Evolutionary conservation across 2,888 invertebrate species (phyloP).

Genomic region (Nomada goodeniana): DNA sequence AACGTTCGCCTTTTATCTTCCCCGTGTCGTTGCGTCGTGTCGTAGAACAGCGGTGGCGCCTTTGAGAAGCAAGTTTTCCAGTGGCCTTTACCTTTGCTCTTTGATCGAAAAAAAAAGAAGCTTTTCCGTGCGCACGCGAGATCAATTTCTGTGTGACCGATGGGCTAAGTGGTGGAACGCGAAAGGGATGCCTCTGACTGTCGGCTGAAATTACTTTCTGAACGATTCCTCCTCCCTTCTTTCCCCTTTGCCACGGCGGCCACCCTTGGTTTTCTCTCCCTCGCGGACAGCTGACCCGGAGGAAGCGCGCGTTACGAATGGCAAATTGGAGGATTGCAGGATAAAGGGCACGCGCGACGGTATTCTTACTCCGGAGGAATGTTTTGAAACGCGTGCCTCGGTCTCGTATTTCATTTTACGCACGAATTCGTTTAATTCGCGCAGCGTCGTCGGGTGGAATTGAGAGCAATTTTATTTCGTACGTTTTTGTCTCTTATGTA

Average conservation of each 20-base stretch:
- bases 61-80: constrained; percentile 24
- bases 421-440: no score
- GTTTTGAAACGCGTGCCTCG: no score
- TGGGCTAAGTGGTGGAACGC: constrained; percentile 14
- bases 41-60: neutral
- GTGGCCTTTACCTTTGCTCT: constrained; percentile 26
- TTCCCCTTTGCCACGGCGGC: neutral
- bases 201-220: constrained; percentile 15
- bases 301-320: no score
- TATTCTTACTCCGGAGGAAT: no score
- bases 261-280: neutral
- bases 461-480: no score
- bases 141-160: constrained; percentile 17
- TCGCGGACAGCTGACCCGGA: neutral
- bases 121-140: neutral
- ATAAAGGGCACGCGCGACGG: no score
- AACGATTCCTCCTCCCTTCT: constrained; percentile 3
- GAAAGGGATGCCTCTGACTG: constrained; percentile 1
- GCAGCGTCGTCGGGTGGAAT: no score
- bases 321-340: no score
- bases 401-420: no score
- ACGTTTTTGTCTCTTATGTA: no score
- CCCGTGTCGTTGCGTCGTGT: neutral
- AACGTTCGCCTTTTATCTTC: neutral
- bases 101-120: constrained; percentile 10